Evolutionary conservation across 64 coral and sea anemone species (phyloP), one percentile per base, ranked within the genome.

Genomic region (Dendrophyllia cribrosa): DNA sequence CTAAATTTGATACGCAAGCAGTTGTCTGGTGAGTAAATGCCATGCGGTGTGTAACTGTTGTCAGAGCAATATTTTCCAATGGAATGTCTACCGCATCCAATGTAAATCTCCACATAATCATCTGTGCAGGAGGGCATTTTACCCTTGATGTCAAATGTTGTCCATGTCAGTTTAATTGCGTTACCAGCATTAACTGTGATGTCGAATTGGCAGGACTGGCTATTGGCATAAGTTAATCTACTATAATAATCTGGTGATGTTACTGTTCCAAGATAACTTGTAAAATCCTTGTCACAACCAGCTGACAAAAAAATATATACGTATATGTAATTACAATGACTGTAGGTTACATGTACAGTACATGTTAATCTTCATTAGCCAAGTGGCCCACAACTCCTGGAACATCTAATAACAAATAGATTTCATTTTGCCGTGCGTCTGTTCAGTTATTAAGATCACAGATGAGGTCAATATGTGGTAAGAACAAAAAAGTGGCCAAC

Each of bases 21-120:
- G 0, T n/a, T 19, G 10, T 96, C 89, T 20, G 75, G 44, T 14
- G 94, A 92, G 75, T 59, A 92, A 43, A 96, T 61, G 17, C 88
- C 85, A 75, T 88, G 87, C 4, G 94, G 94, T 22, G 8, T 70
- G 4, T 62, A 47, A 7, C 75, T 58, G 34, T 96, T 96, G 6
- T 66, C 43, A 14, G 89, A 91, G 74, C 94, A 96, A 23, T 92
- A 96, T 83, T 80, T 88, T 8, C 89, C 94, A 59, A 96, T 96
- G 66, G 84, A 82, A 68, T 63, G 72, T 3, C 45, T 86, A 21
- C 7, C 8, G 70, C 94, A 96, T 50, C 94, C 94, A 88, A 96
- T 68, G 53, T 20, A 92, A 80, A 96, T 82, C 51, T 96, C 84
- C 86, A 96, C 89, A 83, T 88, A 89, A 80, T 96, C 94, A 9